These are phyloP conservation scores for Tenodera sinensis DNA, from an alignment of 2,888 invertebrate species.

Conservation along the genomic window DNA sequence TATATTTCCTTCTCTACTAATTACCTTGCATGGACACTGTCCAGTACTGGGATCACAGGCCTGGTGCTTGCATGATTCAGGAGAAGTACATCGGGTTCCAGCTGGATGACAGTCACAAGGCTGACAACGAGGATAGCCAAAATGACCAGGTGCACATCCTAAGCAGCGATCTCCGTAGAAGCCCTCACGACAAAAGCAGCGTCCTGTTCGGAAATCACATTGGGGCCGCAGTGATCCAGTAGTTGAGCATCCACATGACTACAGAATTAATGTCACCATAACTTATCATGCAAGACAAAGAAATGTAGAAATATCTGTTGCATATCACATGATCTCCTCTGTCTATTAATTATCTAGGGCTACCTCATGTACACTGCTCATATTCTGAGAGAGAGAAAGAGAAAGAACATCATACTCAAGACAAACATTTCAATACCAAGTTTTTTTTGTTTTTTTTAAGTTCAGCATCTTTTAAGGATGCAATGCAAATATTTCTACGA, in stretches of 20 bases:
- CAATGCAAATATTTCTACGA: no score
- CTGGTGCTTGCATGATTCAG: slow-evolving; percentile 41
- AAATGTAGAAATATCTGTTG: no score
- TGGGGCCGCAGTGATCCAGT: slow-evolving; percentile 64
- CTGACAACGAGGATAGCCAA: slow-evolving; percentile 83
- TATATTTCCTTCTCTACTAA: slow-evolving; percentile 2
- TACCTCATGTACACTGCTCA: no score
- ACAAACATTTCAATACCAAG: no score
- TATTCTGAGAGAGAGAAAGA: no score
- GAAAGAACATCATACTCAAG: no score
- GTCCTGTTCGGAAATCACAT: slow-evolving; percentile 59
- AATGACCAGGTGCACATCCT: slow-evolving; percentile 78
- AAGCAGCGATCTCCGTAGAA: slow-evolving; percentile 76
- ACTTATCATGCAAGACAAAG: no score
- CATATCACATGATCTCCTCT: no score
- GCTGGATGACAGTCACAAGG: slow-evolving; percentile 78
- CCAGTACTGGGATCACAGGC: slow-evolving; percentile 74
- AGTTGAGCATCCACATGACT: slow-evolving; percentile 68
- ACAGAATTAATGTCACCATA: slow-evolving; percentile 36
- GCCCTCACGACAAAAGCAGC: slow-evolving; percentile 73
- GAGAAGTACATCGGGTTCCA: slow-evolving; percentile 56
- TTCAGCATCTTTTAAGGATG: no score
- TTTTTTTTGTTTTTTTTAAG: no score
- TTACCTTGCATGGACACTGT: slow-evolving; percentile 85
- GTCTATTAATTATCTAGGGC: no score